A percentile compares a stretch with the other conserved stretches of the same genome.
These are phyloP conservation scores for Atherinosoma microstoma DNA, from an alignment of 2,797 vertebrate species.

Conservation along the genomic window DNA sequence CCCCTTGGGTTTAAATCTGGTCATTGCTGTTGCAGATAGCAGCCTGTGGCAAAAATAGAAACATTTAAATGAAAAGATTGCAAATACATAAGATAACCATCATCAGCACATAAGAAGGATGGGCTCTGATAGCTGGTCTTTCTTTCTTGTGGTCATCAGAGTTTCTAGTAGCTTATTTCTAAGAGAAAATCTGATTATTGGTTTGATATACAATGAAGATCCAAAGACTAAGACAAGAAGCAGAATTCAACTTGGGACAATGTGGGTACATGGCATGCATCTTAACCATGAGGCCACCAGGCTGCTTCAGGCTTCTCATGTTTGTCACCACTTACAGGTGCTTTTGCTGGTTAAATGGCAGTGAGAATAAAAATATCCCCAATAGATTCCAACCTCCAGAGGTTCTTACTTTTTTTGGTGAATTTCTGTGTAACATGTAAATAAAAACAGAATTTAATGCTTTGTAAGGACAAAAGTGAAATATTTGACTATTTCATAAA, in stretches of 20 bases:
- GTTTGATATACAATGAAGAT: not conserved
- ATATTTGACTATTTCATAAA: not conserved
- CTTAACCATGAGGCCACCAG: constrained; percentile 19
- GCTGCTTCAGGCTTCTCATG: constrained; percentile 25
- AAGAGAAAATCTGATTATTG: not conserved
- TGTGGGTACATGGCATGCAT: not conserved
- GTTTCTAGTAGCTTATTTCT: not conserved
- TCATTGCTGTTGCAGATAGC: constrained; percentile 48
- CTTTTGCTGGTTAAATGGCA: constrained; percentile 8
- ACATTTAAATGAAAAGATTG: constrained; percentile 31
- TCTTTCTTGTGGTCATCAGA: not conserved
- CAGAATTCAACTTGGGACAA: not conserved
- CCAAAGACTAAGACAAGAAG: not conserved
- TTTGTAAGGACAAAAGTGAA: not conserved
- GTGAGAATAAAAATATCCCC: constrained; percentile 18
- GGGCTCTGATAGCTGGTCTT: not conserved
- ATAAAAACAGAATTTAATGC: too few relatives aligned
- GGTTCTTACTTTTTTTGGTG: not conserved
- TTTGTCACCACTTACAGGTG: not conserved
- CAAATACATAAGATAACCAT: not conserved
- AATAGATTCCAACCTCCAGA: constrained; percentile 8
- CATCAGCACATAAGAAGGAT: not conserved
- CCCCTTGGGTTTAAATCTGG: constrained; percentile 52
- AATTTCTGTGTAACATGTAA: not conserved
- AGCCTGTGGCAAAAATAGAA: constrained; percentile 42